Evolutionary conservation across 2,888 invertebrate species (phyloP), one percentile per base, ranked within the genome.

Genomic region (Flabesymbios commensalis): DNA sequence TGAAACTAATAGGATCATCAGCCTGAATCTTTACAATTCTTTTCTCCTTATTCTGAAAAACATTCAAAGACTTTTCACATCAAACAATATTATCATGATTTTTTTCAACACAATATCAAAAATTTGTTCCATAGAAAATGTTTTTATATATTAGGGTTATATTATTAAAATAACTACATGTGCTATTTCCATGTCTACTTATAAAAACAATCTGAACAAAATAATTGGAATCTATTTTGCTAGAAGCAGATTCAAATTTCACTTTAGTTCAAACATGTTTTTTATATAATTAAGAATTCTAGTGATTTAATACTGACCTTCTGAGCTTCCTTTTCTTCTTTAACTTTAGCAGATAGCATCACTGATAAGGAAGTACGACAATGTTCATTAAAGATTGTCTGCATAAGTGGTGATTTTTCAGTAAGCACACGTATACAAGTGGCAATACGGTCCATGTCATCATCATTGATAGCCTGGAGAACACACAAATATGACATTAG

Each of bases 391-490:
- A 90, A 95, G 52, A 90, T 88, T 43, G 88, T 86, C 14, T 88
- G 86, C 57, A 91, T 87, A 63, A 88, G 83, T 0, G 87, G 86
- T 2, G 90, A 82, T 45, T 72, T 72, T 63, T 85, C 84, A 2
- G 83, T 80, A 57, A 86, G 72, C 32, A 86, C 83, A 61, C 85
- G 83, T 70, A 94, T 83, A 77, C 93, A 93, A 70, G 91, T 86
- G 53, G 92, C 89, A 60, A 94, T 89, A 78, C 95, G 90, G 81
- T 98, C 96, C 36, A 89, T 85, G 83, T 81, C 82, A 65, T 99
- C 98, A 73, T 96, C 93, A n/a, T 96, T 98, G 72, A 98, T 92
- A 0, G 90, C 88, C 81, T 90, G 90, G 19, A 32, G 33, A 14
- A n/a, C n/a, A n/a, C n/a, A n/a, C n/a, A n/a, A n/a, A n/a, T n/a